Percentiles rank a stretch among this genome's conserved stretches.
Conservation (phyloP, 2,888 invertebrate genomes). For the Oithona nana region DNA sequence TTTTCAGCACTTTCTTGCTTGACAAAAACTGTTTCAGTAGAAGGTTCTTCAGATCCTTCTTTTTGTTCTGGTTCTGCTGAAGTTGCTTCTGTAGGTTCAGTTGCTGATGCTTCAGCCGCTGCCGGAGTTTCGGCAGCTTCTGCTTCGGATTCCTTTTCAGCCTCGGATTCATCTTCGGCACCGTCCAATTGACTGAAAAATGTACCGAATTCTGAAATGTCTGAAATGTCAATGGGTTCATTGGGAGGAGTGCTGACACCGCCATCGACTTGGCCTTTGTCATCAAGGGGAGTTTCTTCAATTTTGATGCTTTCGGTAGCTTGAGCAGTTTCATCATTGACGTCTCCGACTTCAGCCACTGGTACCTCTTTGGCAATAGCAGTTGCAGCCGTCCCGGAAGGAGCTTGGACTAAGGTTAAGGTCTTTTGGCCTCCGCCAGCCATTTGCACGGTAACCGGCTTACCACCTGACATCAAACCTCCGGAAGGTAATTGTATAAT, state of each 20-base stretch:
- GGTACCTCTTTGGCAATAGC: no score
- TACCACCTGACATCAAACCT: conserved; percentile 34
- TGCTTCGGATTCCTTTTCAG: not conserved
- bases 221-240: not conserved
- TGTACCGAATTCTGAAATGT: not conserved
- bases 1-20: not conserved
- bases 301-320: no score
- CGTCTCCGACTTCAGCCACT: conserved; percentile 18
- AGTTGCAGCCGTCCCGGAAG: no score
- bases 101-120: not conserved
- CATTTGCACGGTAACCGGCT: conserved; percentile 51
- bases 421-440: conserved; percentile 41
- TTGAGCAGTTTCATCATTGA: not conserved
- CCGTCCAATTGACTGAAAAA: conserved; percentile 8
- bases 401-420: conserved; percentile 40
- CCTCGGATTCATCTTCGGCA: not conserved
- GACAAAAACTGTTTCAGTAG: not conserved
- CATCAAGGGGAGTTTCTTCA: no score
- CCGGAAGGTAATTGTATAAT: conserved; percentile 25
- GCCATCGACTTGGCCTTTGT: conserved; percentile 1
- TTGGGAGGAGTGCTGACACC: not conserved
- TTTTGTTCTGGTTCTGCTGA: not conserved
- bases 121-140: not conserved
- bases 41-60: not conserved
- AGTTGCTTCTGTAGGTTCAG: not conserved